phyloP scores from a whole-genome alignment of 2,888 invertebrate species.

The Agrochola macilenta region DNA sequence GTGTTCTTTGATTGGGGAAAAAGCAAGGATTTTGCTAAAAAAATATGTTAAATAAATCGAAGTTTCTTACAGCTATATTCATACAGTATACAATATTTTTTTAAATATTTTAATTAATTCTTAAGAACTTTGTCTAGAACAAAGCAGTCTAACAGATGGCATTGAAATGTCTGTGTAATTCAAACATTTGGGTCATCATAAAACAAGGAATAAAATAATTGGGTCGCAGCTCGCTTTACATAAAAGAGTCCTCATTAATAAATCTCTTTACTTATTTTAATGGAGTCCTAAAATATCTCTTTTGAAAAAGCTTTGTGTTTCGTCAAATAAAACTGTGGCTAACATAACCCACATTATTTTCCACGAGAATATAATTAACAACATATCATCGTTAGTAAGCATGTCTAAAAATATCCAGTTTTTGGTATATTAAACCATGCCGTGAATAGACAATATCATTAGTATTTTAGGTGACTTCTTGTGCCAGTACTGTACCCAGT shows the following conservation, averaged over 20 bases:
- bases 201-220: conserved; percentile 36
- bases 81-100: too few species aligned
- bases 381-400: conserved; percentile 7
- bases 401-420: conserved; percentile 8
- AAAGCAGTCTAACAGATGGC: conserved; percentile 24
- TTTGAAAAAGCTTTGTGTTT: conserved; percentile 1
- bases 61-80: background rate
- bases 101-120: background rate
- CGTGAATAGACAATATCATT: conserved; percentile 28
- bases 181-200: conserved; percentile 34
- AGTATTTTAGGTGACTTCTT: conserved; percentile 17
- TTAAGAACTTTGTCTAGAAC: background rate
- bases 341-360: conserved; percentile 2
- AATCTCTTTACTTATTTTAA: conserved; percentile 30
- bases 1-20: background rate
- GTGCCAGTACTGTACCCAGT: background rate
- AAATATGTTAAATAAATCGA: background rate
- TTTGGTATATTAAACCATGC: conserved; percentile 2
- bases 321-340: background rate
- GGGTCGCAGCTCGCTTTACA: conserved; percentile 21
- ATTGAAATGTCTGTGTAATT: conserved; percentile 42
- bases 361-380: background rate
- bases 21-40: background rate
- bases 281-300: background rate
- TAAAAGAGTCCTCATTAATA: conserved; percentile 30